These are phyloP conservation scores for Ichneumoninae sp. DNA, from an alignment of 2,888 invertebrate species.

Conservation along the genomic window DNA sequence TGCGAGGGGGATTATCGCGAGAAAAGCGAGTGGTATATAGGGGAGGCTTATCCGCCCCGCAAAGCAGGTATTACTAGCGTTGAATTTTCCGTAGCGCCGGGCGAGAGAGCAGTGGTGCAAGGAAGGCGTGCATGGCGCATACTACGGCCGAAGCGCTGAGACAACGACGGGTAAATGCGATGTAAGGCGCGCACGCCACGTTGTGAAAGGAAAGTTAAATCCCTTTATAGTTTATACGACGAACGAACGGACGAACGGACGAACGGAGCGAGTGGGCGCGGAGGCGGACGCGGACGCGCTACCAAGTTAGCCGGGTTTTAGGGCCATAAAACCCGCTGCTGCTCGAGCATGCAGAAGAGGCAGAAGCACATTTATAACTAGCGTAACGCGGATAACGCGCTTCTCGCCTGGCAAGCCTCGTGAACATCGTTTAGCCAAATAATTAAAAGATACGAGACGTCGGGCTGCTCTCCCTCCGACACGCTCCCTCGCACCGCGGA, in stretches of 20 bases:
- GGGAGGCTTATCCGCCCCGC: conserved; percentile 5
- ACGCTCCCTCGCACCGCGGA: conserved; percentile 22
- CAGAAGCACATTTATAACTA: conserved; percentile 80
- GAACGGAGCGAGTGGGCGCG: conserved; percentile 8
- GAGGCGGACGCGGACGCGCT: conserved; percentile 71
- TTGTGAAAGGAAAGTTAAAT: conserved; percentile 82
- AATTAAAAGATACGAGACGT: conserved; percentile 81
- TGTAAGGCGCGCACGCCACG: conserved; percentile 72
- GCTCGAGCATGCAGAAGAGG: conserved; percentile 74
- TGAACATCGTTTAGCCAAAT: conserved; percentile 79
- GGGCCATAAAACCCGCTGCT: conserved; percentile 78
- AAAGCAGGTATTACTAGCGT: conserved; percentile 20
- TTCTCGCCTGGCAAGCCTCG: conserved; percentile 23
- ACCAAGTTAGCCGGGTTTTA: conserved; percentile 80
- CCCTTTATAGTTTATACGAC: conserved; percentile 82
- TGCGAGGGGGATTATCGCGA: not conserved
- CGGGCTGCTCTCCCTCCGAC: conserved; percentile 35
- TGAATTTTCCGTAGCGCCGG: conserved; percentile 10
- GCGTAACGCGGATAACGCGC: conserved; percentile 72
- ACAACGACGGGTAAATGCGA: conserved; percentile 70
- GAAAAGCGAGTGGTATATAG: not conserved
- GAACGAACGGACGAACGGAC: conserved; percentile 65
- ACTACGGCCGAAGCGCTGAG: conserved; percentile 51
- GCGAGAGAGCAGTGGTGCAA: conserved; percentile 28
- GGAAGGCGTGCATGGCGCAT: conserved; percentile 65